Evolutionary conservation across 1,140 invertebrate species (phyloP).

Genomic region (Conus ventricosus): DNA sequence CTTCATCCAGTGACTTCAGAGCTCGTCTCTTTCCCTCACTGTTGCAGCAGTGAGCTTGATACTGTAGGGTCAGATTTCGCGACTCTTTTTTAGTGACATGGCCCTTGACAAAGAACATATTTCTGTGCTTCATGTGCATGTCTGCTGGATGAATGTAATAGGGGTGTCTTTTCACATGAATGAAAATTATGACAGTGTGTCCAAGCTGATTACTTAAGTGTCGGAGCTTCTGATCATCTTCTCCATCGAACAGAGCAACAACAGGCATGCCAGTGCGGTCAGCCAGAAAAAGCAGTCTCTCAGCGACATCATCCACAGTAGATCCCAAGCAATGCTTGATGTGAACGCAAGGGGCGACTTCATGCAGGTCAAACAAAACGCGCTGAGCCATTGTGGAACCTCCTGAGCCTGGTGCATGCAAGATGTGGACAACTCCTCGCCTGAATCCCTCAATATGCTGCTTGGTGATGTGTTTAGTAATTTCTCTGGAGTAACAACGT

Average conservation of each 20-base stretch:
- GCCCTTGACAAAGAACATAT: slow-evolving; percentile 37
- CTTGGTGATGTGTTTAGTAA: slow-evolving; percentile 37
- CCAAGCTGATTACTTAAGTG: slow-evolving; percentile 31
- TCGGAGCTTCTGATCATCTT: slow-evolving; percentile 51
- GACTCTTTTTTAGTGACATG: slow-evolving; percentile 40
- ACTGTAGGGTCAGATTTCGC: slow-evolving; percentile 28
- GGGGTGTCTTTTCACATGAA: slow-evolving; percentile 44
- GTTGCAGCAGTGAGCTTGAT: background rate
- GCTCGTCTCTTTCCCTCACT: background rate
- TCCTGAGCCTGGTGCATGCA: slow-evolving; percentile 50
- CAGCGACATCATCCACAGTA: slow-evolving; percentile 33
- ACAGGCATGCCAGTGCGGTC: slow-evolving; percentile 45
- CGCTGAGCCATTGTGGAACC: slow-evolving; percentile 51
- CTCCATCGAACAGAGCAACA: slow-evolving; percentile 52
- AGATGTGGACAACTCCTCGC: slow-evolving; percentile 33
- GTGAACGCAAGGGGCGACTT: slow-evolving; percentile 43
- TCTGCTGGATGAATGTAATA: slow-evolving; percentile 10
- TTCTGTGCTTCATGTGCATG: background rate
- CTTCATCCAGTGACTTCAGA: slow-evolving; percentile 24
- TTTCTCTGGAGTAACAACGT: slow-evolving; percentile 37
- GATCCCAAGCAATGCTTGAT: slow-evolving; percentile 29
- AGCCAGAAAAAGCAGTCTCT: slow-evolving; percentile 39
- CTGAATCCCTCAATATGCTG: slow-evolving; percentile 36
- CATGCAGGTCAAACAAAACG: slow-evolving; percentile 47
- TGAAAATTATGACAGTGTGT: slow-evolving; percentile 40